Base-by-base conservation (phyloP, 2,113 vertebrate genomes). In the Caloenas nicobarica region DNA sequence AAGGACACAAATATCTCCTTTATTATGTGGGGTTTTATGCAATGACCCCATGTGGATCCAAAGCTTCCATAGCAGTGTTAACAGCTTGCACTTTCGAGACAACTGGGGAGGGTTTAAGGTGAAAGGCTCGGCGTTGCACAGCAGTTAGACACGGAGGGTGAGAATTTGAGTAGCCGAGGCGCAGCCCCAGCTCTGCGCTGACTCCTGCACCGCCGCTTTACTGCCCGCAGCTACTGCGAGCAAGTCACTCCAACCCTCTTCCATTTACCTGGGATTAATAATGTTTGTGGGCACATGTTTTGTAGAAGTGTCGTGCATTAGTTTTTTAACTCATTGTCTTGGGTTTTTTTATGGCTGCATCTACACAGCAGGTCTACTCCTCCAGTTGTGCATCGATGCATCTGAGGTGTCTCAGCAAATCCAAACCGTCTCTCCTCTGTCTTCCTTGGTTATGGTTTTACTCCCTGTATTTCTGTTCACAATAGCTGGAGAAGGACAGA, bases 1-100 rank as follows among this genome's bases (percentile, higher is more conserved):
- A 86, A 81, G 70, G 86, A 87, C 83, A 89, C 61, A 93, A 96
- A 85, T 92, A 91, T 93, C 77, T 93, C 78, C 40, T 88, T 91
- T 85, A 93, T 93, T 91, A 42, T 60, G 69, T 61, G 83, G 65
- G 44, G 70, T 7, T 68, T 93, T 78, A 88, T 79, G 61, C 44
- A 31, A 46, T 65, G 86, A 91, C 86, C 88, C 50, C 70, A 69
- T 71, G 29, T 10, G 42, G 83, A 77, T 85, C 81, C 1, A 1
- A 74, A 94, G 81, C 60, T 90, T 53, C 65, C 81, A 29, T 1
- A 81, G 86, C 83, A 76, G 57, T 54, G 48, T 68, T 95, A 88
- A 15, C 66, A 81, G 48, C 69, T 56, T 40, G 68, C 73, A 44
- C 15, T 91, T 81, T 79, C 16, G 48, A 71, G 73, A 40, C 80